A percentile compares a stretch with the other conserved stretches of the same genome.
These are phyloP conservation scores for Parambassis ranga DNA, from an alignment of 2,797 vertebrate genomes.

Conservation along the genomic window DNA sequence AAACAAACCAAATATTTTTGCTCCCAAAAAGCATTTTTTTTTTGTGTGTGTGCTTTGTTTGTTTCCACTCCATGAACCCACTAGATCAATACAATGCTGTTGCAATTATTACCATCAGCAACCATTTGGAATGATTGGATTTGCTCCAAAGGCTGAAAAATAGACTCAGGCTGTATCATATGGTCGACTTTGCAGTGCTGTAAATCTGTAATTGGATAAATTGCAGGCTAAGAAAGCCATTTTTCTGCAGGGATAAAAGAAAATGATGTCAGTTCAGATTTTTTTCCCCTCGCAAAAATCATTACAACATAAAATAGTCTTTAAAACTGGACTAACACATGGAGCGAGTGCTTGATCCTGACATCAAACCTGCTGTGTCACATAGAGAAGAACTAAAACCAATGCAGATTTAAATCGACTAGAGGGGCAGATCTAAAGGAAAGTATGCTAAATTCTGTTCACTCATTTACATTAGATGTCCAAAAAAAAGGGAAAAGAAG, in stretches of 20 bases:
- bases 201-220: slow-evolving; percentile 80
- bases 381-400: too few relatives aligned
- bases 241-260: slow-evolving; percentile 58
- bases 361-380: slow-evolving; percentile 45
- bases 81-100: slow-evolving; percentile 72
- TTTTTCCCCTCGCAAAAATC: slow-evolving; percentile 62
- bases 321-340: slow-evolving; percentile 36
- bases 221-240: slow-evolving; percentile 66
- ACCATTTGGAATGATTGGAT: slow-evolving; percentile 76
- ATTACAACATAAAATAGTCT: slow-evolving; percentile 62
- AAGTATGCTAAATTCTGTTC: too few relatives aligned
- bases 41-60: slow-evolving; percentile 57
- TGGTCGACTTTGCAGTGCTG: slow-evolving; percentile 66
- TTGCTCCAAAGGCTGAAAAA: slow-evolving; percentile 72
- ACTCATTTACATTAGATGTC: too few relatives aligned
- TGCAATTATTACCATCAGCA: slow-evolving; percentile 79
- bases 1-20: slow-evolving; percentile 55
- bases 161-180: slow-evolving; percentile 71
- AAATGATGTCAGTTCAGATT: slow-evolving; percentile 66
- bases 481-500: too few relatives aligned
- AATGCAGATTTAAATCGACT: too few relatives aligned
- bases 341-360: slow-evolving; percentile 53
- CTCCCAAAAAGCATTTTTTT: slow-evolving; percentile 37
- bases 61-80: slow-evolving; percentile 60
- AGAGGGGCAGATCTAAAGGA: too few relatives aligned